Evolutionary conservation across 2,113 vertebrate genomes (phyloP).

Genomic region (Trachemys scripta): DNA sequence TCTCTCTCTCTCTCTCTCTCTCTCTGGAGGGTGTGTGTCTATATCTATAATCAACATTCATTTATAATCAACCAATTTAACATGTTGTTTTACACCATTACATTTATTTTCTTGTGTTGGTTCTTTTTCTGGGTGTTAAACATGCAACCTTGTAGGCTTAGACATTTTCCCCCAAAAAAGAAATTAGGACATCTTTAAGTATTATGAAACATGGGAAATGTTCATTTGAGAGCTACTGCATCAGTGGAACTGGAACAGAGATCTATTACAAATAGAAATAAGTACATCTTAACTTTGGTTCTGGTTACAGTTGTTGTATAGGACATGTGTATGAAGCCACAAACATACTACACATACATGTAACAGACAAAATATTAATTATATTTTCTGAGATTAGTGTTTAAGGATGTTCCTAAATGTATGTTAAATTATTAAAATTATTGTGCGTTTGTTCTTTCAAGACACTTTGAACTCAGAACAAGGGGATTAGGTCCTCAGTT

Average conservation of each 20-base stretch:
- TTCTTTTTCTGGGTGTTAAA: too few species aligned
- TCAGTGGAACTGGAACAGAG: neutral
- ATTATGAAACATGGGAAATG: too few species aligned
- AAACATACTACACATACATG: accelerated
- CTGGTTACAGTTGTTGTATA: neutral
- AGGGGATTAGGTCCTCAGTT: neutral
- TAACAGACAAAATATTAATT: accelerated
- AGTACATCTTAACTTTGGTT: neutral
- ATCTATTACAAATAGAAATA: too few species aligned
- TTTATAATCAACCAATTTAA: neutral
- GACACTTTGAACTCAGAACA: neutral
- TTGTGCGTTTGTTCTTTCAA: neutral
- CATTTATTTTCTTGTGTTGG: neutral
- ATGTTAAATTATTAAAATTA: neutral
- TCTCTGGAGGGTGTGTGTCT: too few species aligned
- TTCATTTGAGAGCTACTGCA: neutral
- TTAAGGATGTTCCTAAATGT: accelerated
- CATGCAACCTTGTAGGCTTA: neutral
- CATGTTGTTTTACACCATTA: neutral
- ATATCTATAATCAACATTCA: neutral
- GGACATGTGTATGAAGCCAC: too few species aligned
- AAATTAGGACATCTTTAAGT: neutral
- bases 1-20: neutral
- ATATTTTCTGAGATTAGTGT: neutral
- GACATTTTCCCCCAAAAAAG: neutral